Base-by-base conservation (phyloP, 2,888 invertebrate genomes). In the Sphaerophoria taeniata region DNA sequence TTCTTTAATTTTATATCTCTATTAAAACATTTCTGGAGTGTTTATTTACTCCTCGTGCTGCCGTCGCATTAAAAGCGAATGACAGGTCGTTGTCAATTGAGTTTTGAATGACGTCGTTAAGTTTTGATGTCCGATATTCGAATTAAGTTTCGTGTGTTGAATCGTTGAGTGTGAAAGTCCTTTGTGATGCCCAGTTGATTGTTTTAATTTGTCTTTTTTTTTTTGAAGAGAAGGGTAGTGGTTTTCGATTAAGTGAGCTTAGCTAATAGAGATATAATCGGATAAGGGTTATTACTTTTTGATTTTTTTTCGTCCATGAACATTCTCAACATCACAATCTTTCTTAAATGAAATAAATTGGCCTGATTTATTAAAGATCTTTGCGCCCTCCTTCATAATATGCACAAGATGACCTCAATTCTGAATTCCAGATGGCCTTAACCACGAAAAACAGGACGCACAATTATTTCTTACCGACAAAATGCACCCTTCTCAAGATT, bases 51-150 rank as follows among this genome's bases (percentile, higher is more conserved):
- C 63, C 31, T 67, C 63, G 74, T 78, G 69, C 14, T 36, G 12
- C 16, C 74, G 53, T 74, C 73, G 58, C 78, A 83, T 83, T 78
- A 74, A 73, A 36, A 63, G 58, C 56, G 14, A 69, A 11, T 31
- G 33, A 39, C 45, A 61, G 63, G 34, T 49, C 53, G 16, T 53
- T 53, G 53, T 53, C 67, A 78, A 83, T 78, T 73, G 83, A 78
- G n/a, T 83, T 83, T 77, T 9, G 33, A 56, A 51, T 63, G 58
- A 69, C 70, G 67, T 65, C 53, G 9, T 58, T 73, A 53, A 73
- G 53, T 47, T 6, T 69, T 63, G 45, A 36, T 56, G 73, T 45
- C 39, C 4, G 16, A 69, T n/a, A 80, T 74, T 70, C 43, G 16
- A 56, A 11, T 60, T n/a, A 39, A 70, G 36, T 76, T 24, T 69